phyloP scores from a whole-genome alignment of 2,888 invertebrate genomes.

The Ariolimax columbianus region DNA sequence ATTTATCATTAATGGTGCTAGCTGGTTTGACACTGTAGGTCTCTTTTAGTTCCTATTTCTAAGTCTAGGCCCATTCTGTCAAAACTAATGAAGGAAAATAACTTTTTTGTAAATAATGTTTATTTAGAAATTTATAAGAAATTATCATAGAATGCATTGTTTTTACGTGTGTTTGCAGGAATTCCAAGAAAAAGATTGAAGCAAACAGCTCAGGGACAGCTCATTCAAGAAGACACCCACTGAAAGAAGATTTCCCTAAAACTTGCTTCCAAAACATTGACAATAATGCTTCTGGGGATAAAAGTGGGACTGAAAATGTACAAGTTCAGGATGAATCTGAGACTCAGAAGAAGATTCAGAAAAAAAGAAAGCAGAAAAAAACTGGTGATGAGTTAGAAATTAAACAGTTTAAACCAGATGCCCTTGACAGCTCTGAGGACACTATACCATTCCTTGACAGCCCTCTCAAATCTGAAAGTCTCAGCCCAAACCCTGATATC shows the following conservation, averaged over 20 bases:
- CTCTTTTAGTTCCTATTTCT: too few species aligned
- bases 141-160: too few species aligned
- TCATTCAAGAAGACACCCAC: conserved; percentile 69
- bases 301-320: background rate
- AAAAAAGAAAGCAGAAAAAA: conserved; percentile 40
- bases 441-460: background rate
- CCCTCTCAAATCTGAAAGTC: background rate
- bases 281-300: conserved; percentile 2
- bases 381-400: conserved; percentile 8
- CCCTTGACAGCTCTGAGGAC: background rate
- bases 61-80: too few species aligned
- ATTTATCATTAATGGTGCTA: too few species aligned
- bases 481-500: background rate
- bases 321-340: background rate
- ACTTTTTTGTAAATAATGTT: too few species aligned
- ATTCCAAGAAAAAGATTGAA: conserved; percentile 57
- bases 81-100: too few species aligned
- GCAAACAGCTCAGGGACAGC: conserved; percentile 70
- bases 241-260: conserved; percentile 52
- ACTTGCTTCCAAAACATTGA: conserved; percentile 16
- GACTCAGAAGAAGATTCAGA: conserved; percentile 50
- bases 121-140: too few species aligned
- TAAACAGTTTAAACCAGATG: background rate
- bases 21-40: too few species aligned
- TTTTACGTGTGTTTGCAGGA: conserved; percentile 50